Evolutionary conservation across 1,140 invertebrate species (phyloP), one percentile per base, ranked within the genome.

Genomic region (Zaprionus vittiger): DNA sequence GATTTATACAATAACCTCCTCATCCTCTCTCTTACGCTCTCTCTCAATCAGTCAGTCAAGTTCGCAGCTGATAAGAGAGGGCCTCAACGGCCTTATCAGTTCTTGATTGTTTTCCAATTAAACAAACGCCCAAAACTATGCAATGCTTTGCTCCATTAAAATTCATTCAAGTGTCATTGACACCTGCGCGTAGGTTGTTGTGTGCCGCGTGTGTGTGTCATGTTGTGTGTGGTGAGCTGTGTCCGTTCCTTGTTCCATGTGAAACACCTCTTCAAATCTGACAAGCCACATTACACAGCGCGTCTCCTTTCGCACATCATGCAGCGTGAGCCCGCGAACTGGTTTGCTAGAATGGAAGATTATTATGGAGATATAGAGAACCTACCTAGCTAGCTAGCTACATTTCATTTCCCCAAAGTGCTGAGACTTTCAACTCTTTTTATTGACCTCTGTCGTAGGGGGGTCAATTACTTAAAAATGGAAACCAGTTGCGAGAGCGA

Each of bases 91-190:
- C 31, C 22, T 69, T 49, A 77, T 73, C 76, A 49, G 57, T 26
- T 61, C 12, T 49, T 31, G 41, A 62, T 28, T 28, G 41, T 41
- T 67, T 14, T 65, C 14, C 22, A 57, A 65, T 17, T 31, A 55
- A 72, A 31, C 4, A 6, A 9, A 28, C 64, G 83, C 83, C 83
- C 65, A 41, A 72, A 79, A 60, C 62, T 86, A 89, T 86, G 77
- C 83, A 63, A 61, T 41, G 64, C 37, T 71, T 52, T 63, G 54
- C 11, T 17, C 6, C n/a, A 20, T 7, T 2, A 15, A n/a, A 61
- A 22, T 34, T 34, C 31, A 55, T 55, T 17, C 34, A 14, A 56
- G 49, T 37, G 72, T 74, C 72, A 74, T 31, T 70, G 72, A 74
- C 72, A 70, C 31, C 52, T 15, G 28, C 12, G 4, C 22, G 26